Conservation (phyloP, 2,113 vertebrate species). For the Tupaia chinensis region DNA sequence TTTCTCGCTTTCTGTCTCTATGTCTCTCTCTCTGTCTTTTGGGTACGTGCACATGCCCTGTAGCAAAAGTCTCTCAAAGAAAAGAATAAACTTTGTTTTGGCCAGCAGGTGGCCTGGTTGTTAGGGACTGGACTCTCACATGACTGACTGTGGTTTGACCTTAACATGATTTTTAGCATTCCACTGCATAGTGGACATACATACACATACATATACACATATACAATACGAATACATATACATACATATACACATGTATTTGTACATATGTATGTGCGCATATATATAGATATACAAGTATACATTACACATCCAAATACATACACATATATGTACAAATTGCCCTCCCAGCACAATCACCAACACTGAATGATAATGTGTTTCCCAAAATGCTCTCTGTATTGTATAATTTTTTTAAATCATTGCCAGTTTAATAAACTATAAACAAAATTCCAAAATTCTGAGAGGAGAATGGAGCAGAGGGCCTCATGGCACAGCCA, state of each 20-base stretch:
- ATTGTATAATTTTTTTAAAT: not conserved
- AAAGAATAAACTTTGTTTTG: no score
- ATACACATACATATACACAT: not conserved
- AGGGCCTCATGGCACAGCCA: no score
- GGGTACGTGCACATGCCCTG: no score
- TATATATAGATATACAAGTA: not conserved
- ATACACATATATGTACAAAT: not conserved
- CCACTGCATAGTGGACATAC: not conserved
- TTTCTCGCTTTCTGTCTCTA: no score
- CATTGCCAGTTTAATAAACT: not conserved
- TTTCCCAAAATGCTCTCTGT: constrained; percentile 5
- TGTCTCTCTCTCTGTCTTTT: no score
- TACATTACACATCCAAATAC: not conserved
- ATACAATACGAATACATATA: not conserved
- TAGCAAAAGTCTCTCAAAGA: no score
- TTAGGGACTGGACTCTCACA: no score
- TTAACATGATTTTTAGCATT: not conserved
- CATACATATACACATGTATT: not conserved
- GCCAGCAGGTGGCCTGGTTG: no score
- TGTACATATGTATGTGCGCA: not conserved
- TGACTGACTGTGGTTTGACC: no score
- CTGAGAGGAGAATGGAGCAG: no score
- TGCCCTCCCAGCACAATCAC: not conserved
- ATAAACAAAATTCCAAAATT: no score
- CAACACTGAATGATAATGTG: not conserved